These are phyloP conservation scores for Diabrotica balteata DNA, from an alignment of 2,888 invertebrate genomes.

Conservation along the genomic window DNA sequence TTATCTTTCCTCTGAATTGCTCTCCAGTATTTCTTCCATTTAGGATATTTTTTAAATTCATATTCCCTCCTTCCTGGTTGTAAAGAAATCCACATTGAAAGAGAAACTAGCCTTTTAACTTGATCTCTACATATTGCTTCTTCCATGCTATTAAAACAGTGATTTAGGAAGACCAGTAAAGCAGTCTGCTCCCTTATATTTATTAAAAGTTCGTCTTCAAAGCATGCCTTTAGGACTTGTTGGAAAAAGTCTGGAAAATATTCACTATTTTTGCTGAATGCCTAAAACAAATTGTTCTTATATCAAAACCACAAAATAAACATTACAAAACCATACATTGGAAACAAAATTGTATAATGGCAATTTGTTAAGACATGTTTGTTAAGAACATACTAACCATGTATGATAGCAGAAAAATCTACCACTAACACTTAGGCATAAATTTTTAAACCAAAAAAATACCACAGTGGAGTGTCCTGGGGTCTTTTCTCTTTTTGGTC, in stretches of 20 bases:
- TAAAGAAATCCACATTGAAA: slow-evolving; percentile 92
- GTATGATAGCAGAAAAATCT: too few relatives aligned
- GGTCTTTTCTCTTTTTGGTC: too few relatives aligned
- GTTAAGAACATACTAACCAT: too few relatives aligned
- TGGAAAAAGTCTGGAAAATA: slow-evolving; percentile 85
- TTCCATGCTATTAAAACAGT: slow-evolving; percentile 98
- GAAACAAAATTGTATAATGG: too few relatives aligned
- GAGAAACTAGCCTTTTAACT: slow-evolving; percentile 84
- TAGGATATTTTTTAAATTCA: slow-evolving; percentile 84
- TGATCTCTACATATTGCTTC: slow-evolving; percentile 91
- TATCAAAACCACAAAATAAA: neutral
- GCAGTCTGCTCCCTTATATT: slow-evolving; percentile 82
- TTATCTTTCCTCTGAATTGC: slow-evolving; percentile 87
- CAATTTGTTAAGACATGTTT: too few relatives aligned
- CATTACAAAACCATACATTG: neutral
- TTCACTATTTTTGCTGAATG: slow-evolving; percentile 78
- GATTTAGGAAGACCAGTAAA: slow-evolving; percentile 89
- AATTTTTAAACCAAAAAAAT: too few relatives aligned
- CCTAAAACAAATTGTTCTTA: slow-evolving; percentile 59
- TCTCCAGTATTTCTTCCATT: slow-evolving; percentile 92
- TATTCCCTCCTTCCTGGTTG: slow-evolving; percentile 84
- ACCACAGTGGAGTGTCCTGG: too few relatives aligned
- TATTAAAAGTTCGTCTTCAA: slow-evolving; percentile 67
- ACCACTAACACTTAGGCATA: too few relatives aligned
- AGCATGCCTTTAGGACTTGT: slow-evolving; percentile 77